A percentile compares a stretch with the other conserved stretches of the same genome.
Evolutionary conservation across 2,113 vertebrate genomes (phyloP).

Genomic region (Choloepus hoffmanni): DNA sequence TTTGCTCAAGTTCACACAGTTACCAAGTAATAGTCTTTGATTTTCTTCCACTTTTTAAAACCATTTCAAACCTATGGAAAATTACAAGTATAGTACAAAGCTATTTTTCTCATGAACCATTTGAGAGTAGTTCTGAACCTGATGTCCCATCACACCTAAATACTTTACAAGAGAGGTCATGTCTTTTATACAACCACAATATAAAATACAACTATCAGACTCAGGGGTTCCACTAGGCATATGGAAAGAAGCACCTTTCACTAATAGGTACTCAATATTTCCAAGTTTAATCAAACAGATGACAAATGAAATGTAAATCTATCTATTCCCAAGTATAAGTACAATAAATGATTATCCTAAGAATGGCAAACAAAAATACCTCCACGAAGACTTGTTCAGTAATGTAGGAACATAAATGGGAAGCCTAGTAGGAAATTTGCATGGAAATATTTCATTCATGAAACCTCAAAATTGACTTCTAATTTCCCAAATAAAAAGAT

Average conservation of each 20-base stretch:
- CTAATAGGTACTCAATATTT: constrained; percentile 28
- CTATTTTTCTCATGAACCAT: neutral
- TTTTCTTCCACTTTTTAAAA: neutral
- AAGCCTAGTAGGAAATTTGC: neutral
- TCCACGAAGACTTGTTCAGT: neutral
- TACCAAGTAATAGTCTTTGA: neutral
- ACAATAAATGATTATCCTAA: neutral
- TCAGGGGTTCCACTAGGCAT: neutral
- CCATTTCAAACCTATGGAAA: neutral
- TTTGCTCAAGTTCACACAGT: neutral
- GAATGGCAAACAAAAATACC: neutral
- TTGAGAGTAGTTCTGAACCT: neutral
- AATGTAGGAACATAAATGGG: neutral
- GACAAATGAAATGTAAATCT: neutral
- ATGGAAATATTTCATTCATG: neutral
- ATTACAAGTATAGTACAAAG: neutral
- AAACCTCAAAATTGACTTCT: constrained; percentile 36
- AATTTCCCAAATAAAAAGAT: neutral
- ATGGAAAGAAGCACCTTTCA: neutral
- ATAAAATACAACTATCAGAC: neutral
- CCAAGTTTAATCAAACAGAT: constrained; percentile 20
- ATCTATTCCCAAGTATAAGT: neutral
- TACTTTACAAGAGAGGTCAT: neutral
- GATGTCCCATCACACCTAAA: neutral
- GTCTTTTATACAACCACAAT: neutral